A percentile compares a stretch with the other conserved stretches of the same genome.
Evolutionary conservation across 2,888 invertebrate genomes (phyloP).

Genomic region (Tetranychus piercei): DNA sequence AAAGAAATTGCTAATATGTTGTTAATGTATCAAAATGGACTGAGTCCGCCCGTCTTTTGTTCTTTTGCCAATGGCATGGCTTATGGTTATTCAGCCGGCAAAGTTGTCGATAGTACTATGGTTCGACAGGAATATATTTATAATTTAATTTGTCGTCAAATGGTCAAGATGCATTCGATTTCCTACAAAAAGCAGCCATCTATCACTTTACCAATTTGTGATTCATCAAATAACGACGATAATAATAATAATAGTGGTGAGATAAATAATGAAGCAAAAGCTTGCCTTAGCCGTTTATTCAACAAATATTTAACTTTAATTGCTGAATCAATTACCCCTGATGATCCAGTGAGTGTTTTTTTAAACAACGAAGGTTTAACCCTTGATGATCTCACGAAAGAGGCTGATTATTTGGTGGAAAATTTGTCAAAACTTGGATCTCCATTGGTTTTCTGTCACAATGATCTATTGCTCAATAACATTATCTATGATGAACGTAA

Average conservation of each 20-base stretch:
- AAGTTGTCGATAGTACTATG: constrained; percentile 47
- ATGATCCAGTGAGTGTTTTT: neutral
- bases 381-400: constrained; percentile 2
- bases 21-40: constrained; percentile 49
- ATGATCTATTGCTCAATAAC: constrained; percentile 86
- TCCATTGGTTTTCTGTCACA: constrained; percentile 80
- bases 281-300: neutral
- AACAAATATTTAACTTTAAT: neutral
- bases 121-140: constrained; percentile 36
- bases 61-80: constrained; percentile 81
- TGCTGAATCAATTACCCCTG: neutral
- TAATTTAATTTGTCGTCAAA: constrained; percentile 46
- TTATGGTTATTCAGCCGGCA: constrained; percentile 59
- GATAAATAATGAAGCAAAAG: neutral
- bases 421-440: constrained; percentile 41
- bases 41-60: constrained; percentile 70
- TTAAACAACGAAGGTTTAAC: neutral
- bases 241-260: neutral
- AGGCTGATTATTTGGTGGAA: constrained; percentile 42
- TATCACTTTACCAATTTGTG: neutral
- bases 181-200: constrained; percentile 29
- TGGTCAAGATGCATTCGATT: constrained; percentile 41
- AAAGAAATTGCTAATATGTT: constrained; percentile 42
- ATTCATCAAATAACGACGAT: neutral
- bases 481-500: constrained; percentile 55